phyloP scores from a whole-genome alignment of 1,140 invertebrate species.

The Magallana gigas region DNA sequence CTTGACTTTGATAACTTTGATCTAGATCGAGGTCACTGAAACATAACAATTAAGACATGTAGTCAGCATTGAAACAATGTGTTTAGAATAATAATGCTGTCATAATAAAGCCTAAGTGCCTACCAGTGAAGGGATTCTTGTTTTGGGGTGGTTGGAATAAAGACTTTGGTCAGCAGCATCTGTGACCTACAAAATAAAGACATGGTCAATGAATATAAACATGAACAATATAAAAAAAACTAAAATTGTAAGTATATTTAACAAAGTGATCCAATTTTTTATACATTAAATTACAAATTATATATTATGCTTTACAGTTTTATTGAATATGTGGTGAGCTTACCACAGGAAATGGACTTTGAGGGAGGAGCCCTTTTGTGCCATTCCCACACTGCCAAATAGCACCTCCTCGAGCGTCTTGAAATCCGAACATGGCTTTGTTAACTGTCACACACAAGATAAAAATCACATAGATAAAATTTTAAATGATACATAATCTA shows the following conservation, averaged over 20 bases:
- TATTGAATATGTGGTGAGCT: background rate
- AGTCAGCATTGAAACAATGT: no score
- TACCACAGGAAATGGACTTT: conserved; percentile 85
- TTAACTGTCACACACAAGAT: conserved; percentile 68
- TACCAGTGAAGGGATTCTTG: conserved; percentile 60
- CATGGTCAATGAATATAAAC: background rate
- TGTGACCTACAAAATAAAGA: conserved; percentile 71
- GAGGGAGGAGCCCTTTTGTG: conserved; percentile 89
- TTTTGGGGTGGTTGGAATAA: conserved; percentile 69
- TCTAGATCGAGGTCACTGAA: conserved; percentile 74
- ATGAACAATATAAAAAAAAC: background rate
- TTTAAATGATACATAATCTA: background rate
- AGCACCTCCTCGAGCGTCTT: conserved; percentile 91
- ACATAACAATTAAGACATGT: conserved; percentile 41
- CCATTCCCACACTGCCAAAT: conserved; percentile 92
- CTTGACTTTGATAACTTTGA: conserved; percentile 70
- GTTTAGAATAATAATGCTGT: background rate
- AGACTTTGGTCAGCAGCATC: conserved; percentile 88
- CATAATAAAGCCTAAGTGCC: background rate
- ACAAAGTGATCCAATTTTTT: background rate
- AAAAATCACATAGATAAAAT: background rate
- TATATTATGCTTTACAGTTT: no score
- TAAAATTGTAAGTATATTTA: background rate
- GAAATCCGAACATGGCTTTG: conserved; percentile 84
- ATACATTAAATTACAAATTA: background rate